These are phyloP conservation scores for Leucania comma DNA, from an alignment of 2,888 invertebrate species.

Conservation along the genomic window DNA sequence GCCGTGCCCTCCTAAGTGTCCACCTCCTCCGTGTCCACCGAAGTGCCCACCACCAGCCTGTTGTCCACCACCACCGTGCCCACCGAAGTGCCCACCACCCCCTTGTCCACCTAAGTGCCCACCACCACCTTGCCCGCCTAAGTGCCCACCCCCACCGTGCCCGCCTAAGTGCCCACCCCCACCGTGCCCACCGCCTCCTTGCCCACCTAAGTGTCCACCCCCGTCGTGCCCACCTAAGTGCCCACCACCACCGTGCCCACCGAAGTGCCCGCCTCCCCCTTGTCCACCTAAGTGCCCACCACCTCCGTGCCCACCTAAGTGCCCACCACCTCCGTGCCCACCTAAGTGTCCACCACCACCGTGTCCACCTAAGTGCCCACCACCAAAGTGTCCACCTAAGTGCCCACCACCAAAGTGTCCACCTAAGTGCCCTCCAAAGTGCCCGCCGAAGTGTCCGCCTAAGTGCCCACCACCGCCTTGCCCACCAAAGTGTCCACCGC, in stretches of 20 bases:
- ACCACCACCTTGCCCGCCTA: neutral
- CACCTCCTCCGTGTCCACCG: neutral
- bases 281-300: neutral
- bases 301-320: neutral
- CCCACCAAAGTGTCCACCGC: neutral
- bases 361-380: neutral
- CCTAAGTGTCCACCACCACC: conserved; percentile 2
- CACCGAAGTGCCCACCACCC: conserved; percentile 1
- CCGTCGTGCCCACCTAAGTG: neutral
- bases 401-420: conserved; percentile 8
- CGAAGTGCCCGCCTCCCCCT: neutral
- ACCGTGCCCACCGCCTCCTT: neutral
- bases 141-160: neutral
- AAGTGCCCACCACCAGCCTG: neutral
- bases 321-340: neutral
- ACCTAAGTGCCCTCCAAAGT: neutral
- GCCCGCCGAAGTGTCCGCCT: neutral
- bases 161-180: neutral
- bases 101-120: neutral
- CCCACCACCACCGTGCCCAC: neutral
- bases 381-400: neutral
- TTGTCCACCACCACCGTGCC: neutral
- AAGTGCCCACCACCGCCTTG: neutral
- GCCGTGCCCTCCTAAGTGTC: neutral
- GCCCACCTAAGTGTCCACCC: neutral